Evolutionary conservation across 1,140 invertebrate genomes (phyloP).

Genomic region (Drosophila malerkotliana): DNA sequence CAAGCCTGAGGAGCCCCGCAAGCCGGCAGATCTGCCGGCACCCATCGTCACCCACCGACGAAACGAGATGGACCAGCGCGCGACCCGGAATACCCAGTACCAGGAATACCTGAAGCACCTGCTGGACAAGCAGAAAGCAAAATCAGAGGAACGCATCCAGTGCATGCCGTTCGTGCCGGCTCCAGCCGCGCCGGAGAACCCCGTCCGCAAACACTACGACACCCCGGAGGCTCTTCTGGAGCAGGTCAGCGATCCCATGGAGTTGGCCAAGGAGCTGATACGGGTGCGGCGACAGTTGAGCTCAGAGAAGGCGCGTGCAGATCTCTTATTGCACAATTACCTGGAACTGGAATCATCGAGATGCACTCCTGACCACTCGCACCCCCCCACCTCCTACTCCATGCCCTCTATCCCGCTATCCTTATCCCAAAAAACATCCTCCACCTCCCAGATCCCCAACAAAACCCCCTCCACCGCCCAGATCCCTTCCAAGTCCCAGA

Average conservation of each 20-base stretch:
- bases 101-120: conserved; percentile 7
- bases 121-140: neutral
- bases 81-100: conserved; percentile 13
- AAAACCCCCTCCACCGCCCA: too few relatives aligned
- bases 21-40: neutral
- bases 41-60: neutral
- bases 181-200: neutral
- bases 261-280: conserved; percentile 24
- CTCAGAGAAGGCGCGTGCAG: conserved; percentile 8
- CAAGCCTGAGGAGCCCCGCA: conserved; percentile 4
- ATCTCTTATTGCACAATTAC: conserved; percentile 4
- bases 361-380: too few relatives aligned
- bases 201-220: neutral
- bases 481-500: too few relatives aligned
- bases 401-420: too few relatives aligned
- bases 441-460: too few relatives aligned
- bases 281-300: conserved; percentile 8
- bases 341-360: conserved; percentile 8
- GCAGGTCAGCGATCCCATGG: neutral
- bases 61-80: conserved; percentile 42
- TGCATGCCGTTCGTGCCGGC: conserved; percentile 1
- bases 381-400: too few relatives aligned
- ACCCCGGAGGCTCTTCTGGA: conserved; percentile 14
- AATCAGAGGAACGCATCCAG: neutral
- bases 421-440: too few relatives aligned